A percentile compares a stretch with the other conserved stretches of the same genome.
Evolutionary conservation across 2,797 vertebrate species (phyloP).

Genomic region (Phrynocephalus forsythii): DNA sequence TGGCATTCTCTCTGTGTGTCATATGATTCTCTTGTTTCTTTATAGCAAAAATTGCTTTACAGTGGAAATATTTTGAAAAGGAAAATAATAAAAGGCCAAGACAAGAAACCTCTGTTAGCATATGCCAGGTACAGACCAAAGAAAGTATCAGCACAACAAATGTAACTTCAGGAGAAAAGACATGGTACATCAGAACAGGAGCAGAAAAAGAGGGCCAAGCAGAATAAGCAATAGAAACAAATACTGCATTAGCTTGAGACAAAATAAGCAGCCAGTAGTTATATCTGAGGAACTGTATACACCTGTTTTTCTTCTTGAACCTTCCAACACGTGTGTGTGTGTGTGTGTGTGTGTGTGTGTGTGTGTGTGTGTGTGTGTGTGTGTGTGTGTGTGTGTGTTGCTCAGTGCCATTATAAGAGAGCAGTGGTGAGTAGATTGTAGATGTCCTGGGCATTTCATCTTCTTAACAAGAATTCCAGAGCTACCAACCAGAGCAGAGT

Average conservation of each 20-base stretch:
- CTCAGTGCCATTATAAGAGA: neutral
- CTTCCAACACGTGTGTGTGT: neutral
- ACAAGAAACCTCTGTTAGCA: neutral
- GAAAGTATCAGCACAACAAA: neutral
- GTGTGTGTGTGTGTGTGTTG: neutral
- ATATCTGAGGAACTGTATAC: neutral
- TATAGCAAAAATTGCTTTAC: neutral
- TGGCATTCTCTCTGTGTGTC: neutral
- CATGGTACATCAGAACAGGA: neutral
- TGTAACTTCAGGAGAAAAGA: neutral
- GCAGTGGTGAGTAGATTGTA: neutral
- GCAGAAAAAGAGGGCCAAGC: neutral
- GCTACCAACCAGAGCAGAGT: neutral
- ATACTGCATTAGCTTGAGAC: neutral
- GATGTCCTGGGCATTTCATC: neutral
- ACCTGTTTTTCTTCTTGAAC: neutral
- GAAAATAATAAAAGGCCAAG: conserved; percentile 6
- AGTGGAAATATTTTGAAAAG: conserved; percentile 16
- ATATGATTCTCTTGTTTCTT: neutral
- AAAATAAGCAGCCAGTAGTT: neutral
- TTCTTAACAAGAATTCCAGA: neutral
- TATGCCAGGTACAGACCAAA: neutral
- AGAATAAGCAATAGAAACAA: neutral
- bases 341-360: too few species aligned
- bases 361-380: too few species aligned